Evolutionary conservation across 2,888 invertebrate species (phyloP).

Genomic region (Acrobasis repandana): DNA sequence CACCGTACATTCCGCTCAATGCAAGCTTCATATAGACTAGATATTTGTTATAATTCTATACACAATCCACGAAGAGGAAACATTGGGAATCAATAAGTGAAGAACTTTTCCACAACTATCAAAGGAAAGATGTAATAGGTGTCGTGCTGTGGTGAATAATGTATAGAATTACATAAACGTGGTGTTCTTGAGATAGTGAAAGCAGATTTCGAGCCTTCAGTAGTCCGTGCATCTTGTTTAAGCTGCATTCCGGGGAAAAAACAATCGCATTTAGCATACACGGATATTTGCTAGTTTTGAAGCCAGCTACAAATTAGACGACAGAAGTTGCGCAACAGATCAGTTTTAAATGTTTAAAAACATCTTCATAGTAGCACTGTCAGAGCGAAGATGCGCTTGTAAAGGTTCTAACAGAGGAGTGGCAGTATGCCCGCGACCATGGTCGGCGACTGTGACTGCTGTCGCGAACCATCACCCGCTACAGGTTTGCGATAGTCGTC

Average conservation of each 20-base stretch:
- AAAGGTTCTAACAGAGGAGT: too few species aligned
- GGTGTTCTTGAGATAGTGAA: constrained; percentile 43
- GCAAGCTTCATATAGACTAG: constrained; percentile 51
- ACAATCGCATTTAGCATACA: constrained; percentile 41
- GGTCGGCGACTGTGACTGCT: too few species aligned
- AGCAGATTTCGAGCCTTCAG: constrained; percentile 44
- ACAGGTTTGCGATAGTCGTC: too few species aligned
- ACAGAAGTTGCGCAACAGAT: not conserved
- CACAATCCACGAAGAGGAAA: constrained; percentile 37
- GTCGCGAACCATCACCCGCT: too few species aligned
- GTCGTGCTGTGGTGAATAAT: constrained; percentile 35
- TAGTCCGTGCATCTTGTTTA: constrained; percentile 66
- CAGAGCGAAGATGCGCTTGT: too few species aligned
- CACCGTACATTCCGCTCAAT: constrained; percentile 50
- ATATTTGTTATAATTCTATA: constrained; percentile 48
- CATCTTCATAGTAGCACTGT: not conserved
- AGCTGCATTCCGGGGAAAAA: constrained; percentile 75
- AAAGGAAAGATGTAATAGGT: constrained; percentile 9
- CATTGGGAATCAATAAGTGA: not conserved
- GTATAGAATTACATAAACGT: constrained; percentile 46
- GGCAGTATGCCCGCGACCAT: too few species aligned
- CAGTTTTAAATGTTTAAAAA: not conserved
- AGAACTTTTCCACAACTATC: constrained; percentile 1
- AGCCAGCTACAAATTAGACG: not conserved
- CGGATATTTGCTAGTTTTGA: constrained; percentile 1